phyloP scores from a whole-genome alignment of 1,140 invertebrate species.

The Drosophila lowei region DNA sequence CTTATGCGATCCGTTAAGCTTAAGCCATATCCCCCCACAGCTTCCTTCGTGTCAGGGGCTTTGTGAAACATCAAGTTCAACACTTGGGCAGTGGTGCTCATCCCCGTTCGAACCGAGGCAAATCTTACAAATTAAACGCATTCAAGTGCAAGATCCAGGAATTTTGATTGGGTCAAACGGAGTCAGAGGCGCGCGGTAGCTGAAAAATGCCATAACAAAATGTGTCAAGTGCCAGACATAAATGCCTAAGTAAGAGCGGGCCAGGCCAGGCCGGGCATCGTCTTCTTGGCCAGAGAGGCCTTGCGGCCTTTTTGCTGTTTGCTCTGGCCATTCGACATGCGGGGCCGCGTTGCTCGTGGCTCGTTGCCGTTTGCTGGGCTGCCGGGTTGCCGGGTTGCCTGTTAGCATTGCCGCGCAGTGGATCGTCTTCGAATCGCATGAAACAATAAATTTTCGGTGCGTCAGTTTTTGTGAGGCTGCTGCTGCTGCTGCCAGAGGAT shows the following conservation, averaged over 20 bases:
- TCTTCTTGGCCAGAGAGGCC: constrained; percentile 20
- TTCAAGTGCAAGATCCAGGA: constrained; percentile 76
- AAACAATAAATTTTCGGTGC: constrained; percentile 81
- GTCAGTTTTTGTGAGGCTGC: constrained; percentile 63
- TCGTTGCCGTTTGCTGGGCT: too few species aligned
- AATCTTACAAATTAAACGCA: constrained; percentile 80
- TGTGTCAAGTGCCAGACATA: constrained; percentile 82
- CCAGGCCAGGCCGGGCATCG: neutral
- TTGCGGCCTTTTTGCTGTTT: constrained; percentile 72
- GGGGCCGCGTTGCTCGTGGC: constrained; percentile 4
- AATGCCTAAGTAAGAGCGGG: constrained; percentile 74
- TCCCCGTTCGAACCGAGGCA: constrained; percentile 10
- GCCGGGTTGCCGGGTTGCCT: neutral
- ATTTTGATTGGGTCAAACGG: constrained; percentile 79
- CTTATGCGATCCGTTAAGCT: neutral
- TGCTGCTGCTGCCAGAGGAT: neutral
- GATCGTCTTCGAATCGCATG: constrained; percentile 40
- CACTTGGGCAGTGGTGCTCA: constrained; percentile 25
- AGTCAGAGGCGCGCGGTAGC: constrained; percentile 62
- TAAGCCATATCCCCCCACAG: neutral
- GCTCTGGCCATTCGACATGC: constrained; percentile 67
- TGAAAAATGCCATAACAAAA: constrained; percentile 79
- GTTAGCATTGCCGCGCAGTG: neutral
- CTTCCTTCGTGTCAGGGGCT: constrained; percentile 2
- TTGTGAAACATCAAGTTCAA: constrained; percentile 51